Conservation (phyloP, 2,888 invertebrate genomes). For the Oxycera nigricornis region DNA sequence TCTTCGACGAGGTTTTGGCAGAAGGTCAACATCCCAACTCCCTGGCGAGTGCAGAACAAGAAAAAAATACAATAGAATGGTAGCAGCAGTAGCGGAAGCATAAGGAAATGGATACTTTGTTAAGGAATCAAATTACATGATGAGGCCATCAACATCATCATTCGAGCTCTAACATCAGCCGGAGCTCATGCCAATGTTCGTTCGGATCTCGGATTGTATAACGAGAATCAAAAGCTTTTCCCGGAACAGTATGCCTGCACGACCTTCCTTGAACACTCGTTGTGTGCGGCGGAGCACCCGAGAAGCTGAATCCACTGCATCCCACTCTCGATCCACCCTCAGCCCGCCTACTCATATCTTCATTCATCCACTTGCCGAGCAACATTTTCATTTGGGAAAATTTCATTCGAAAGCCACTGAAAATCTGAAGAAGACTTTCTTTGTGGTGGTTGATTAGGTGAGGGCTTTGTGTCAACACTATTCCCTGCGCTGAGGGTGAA, state of each 20-base stretch:
- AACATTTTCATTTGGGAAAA: constrained; percentile 23
- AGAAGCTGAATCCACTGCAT: background rate
- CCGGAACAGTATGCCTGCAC: background rate
- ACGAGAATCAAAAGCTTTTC: constrained; percentile 7
- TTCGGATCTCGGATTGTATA: background rate
- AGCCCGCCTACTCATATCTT: background rate
- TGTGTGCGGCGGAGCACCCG: background rate
- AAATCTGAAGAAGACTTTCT: constrained; percentile 22
- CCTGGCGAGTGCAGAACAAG: background rate
- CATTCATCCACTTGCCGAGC: background rate
- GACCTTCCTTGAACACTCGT: constrained; percentile 5
- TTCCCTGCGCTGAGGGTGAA: background rate
- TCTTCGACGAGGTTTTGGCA: background rate
- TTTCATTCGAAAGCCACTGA: constrained; percentile 6
- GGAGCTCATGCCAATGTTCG: constrained; percentile 18
- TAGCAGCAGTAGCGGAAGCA: background rate
- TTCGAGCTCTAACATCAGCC: background rate
- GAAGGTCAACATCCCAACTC: background rate
- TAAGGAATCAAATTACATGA: constrained; percentile 39
- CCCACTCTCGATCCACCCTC: background rate
- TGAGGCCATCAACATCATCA: constrained; percentile 33
- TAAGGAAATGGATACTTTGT: constrained; percentile 35
- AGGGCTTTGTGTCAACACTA: background rate
- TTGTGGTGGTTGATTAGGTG: constrained; percentile 27
- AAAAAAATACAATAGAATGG: background rate